Conservation (phyloP, 2,888 invertebrate genomes). For the Eristalinus aeneus region DNA sequence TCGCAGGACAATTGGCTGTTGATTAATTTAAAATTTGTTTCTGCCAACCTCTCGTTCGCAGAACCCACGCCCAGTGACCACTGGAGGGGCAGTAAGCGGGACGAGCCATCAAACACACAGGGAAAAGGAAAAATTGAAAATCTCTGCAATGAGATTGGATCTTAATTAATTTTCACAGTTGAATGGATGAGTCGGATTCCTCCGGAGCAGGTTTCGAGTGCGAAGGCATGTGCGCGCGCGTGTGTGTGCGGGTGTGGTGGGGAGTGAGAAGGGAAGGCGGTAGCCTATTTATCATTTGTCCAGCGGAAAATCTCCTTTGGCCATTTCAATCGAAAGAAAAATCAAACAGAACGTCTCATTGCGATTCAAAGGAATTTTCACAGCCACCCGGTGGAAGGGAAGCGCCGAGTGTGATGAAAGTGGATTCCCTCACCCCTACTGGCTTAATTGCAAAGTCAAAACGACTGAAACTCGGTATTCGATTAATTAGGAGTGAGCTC, state of each 20-base stretch:
- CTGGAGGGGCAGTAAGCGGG: background rate
- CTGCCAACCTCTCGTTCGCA: background rate
- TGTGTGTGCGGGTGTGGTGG: background rate
- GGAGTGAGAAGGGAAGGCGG: background rate
- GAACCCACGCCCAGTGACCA: background rate
- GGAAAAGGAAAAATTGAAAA: conserved; percentile 28
- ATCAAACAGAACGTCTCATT: conserved; percentile 2
- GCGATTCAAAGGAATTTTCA: conserved; percentile 33
- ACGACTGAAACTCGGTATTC: conserved; percentile 52
- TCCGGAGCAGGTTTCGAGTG: background rate
- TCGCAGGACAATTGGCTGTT: conserved; percentile 52
- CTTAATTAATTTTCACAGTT: conserved; percentile 65
- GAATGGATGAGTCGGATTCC: conserved; percentile 37
- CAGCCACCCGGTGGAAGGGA: background rate
- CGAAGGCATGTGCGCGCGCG: background rate
- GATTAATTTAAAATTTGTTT: conserved; percentile 50
- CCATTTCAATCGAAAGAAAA: conserved; percentile 22
- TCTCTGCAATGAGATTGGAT: conserved; percentile 48
- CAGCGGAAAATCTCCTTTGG: conserved; percentile 25
- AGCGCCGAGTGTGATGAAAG: background rate
- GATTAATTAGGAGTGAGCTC: conserved; percentile 57
- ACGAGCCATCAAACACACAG: background rate
- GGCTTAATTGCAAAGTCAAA: conserved; percentile 58
- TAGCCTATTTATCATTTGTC: conserved; percentile 52
- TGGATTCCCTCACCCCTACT: background rate